phyloP scores from a whole-genome alignment of 2,113 vertebrate genomes.

The Daboia siamensis region DNA sequence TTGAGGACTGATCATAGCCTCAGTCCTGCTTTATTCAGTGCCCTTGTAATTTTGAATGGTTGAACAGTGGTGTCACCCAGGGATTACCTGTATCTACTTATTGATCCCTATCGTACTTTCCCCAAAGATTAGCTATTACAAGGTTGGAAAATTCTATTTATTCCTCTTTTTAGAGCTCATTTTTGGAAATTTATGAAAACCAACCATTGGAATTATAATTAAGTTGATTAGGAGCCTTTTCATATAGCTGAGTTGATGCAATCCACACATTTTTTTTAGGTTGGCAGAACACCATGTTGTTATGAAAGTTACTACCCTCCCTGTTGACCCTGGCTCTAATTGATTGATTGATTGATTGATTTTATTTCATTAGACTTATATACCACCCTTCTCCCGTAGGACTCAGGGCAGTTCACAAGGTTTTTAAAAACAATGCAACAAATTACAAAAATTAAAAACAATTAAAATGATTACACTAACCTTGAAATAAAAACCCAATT shows the following conservation, averaged over 20 bases:
- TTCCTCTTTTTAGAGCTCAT: neutral
- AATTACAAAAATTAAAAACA: too few species aligned
- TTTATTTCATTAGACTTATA: too few species aligned
- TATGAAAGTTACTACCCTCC: neutral
- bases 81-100: neutral
- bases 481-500: too few species aligned
- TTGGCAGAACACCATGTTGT: neutral
- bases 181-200: neutral
- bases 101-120: neutral
- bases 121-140: neutral
- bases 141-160: neutral
- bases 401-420: too few species aligned
- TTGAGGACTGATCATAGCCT: neutral
- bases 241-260: neutral
- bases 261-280: neutral
- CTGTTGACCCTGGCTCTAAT: neutral
- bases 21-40: neutral
- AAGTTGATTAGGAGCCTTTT: neutral
- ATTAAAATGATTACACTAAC: too few species aligned
- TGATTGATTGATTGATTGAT: too few species aligned
- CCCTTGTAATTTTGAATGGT: neutral
- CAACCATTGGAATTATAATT: neutral
- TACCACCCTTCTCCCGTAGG: too few species aligned
- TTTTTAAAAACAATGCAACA: too few species aligned
- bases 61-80: neutral